Base-by-base conservation (phyloP, 2,797 vertebrate genomes). In the Lophotriccus pileatus region DNA sequence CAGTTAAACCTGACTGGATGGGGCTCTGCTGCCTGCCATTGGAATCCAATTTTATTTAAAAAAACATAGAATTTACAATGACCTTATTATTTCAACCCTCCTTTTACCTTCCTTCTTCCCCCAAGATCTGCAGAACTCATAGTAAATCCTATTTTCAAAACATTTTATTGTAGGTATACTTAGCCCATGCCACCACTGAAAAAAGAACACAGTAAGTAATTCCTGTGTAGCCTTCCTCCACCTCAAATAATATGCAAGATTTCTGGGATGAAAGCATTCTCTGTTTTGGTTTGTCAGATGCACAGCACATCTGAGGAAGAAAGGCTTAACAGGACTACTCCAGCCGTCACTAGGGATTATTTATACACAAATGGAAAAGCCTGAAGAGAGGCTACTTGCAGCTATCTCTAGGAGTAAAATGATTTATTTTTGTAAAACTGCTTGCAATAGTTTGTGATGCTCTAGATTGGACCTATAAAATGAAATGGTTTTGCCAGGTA, bases 381-480 rank as follows among this genome's bases (percentile, higher is more conserved):
- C 78, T 90, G 83, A 86, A 76, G 32, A 78, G 69, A 81, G 53
- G 85, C 83, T 84, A 72, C 88, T 93, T 88, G 69, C 41, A 77
- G 72, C 77, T 75, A 27, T 90, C 50, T 87, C 77, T 37, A 90
- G 83, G 80, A 89, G 70, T 79, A 83, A 88, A 92, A 81, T 80
- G 39, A 88, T 94, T 84, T 83, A 46, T 90, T 95, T 94, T 83
- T 43, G 6, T 94, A 84, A 87, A 96, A 86, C 80, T 76, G 43
- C 69, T 89, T 90, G n/a, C 70, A 70, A 12, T 84, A 55, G 41
- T 37, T 80, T 86, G 60, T 56, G 69, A 32, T 93, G 76, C 84
- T 94, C 76, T 94, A 74, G 43, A 63, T 95, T 93, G 94, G 87
- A 94, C 89, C 96, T 94, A 83, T 81, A 76, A 95, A 69, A 17